Percentiles rank a stretch among this genome's conserved stretches.
phyloP scores from a whole-genome alignment of 2,797 vertebrate genomes.

The Poecilia picta region DNA sequence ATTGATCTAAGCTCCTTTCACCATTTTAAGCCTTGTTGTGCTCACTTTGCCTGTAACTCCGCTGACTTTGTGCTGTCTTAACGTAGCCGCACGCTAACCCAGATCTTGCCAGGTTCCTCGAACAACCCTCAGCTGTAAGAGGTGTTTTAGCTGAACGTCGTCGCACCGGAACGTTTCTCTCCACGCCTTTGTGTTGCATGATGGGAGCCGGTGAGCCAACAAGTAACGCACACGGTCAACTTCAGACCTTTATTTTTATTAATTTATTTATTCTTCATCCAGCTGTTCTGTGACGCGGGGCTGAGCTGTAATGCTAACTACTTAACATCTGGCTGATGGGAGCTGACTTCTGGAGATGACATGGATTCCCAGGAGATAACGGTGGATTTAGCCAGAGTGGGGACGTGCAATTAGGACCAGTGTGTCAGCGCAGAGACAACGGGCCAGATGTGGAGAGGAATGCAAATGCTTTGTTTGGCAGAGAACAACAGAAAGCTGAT shows the following conservation, averaged over 20 bases:
- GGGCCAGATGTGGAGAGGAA: constrained; percentile 69
- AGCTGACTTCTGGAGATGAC: constrained; percentile 78
- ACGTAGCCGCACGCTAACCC: constrained; percentile 67
- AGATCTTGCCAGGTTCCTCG: constrained; percentile 61
- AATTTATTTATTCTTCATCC: constrained; percentile 49
- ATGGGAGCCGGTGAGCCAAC: constrained; percentile 40
- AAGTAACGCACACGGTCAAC: constrained; percentile 56
- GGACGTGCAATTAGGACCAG: constrained; percentile 80
- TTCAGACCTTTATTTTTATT: constrained; percentile 44
- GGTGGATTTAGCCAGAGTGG: constrained; percentile 75
- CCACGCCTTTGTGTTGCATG: constrained; percentile 5
- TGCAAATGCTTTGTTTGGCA: constrained; percentile 80
- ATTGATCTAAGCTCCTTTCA: constrained; percentile 82
- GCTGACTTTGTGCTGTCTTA: constrained; percentile 64
- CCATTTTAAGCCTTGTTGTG: constrained; percentile 80
- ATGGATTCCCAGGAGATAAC: constrained; percentile 81
- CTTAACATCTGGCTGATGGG: constrained; percentile 81
- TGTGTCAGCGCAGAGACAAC: constrained; percentile 72
- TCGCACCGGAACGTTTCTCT: constrained; percentile 36
- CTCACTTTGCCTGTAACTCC: constrained; percentile 76
- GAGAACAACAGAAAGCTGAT: constrained; percentile 81
- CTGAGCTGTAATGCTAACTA: constrained; percentile 76
- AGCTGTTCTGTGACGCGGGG: constrained; percentile 75
- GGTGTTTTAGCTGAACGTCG: constrained; percentile 24
- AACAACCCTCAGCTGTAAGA: constrained; percentile 31